Conservation (phyloP, 1,140 invertebrate species). For the Diploscapter pachys region DNA sequence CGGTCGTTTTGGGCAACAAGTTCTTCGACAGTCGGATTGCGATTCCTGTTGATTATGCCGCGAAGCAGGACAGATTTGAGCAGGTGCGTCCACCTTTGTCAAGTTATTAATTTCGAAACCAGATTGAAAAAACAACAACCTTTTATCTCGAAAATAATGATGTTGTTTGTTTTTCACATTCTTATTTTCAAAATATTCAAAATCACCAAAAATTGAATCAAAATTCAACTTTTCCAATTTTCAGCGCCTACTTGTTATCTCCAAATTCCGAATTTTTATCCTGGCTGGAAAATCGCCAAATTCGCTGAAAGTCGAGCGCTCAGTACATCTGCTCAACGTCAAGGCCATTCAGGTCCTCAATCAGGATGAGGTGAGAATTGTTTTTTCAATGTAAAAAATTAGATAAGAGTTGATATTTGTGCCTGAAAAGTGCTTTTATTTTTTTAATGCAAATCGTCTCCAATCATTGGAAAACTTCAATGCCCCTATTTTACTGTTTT, state of each 20-base stretch:
- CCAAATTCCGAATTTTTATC: slow-evolving; percentile 49
- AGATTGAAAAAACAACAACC: no score
- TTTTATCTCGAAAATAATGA: no score
- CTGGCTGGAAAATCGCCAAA: slow-evolving; percentile 42
- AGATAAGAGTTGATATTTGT: background rate
- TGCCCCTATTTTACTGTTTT: background rate
- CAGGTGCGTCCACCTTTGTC: background rate
- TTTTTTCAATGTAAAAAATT: background rate
- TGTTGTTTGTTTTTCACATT: no score
- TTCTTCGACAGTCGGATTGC: slow-evolving; percentile 52
- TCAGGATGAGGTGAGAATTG: slow-evolving; percentile 34
- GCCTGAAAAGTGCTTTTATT: no score
- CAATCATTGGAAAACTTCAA: background rate
- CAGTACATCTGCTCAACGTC: slow-evolving; percentile 50
- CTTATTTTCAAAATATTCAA: slow-evolving; percentile 26
- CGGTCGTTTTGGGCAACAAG: slow-evolving; percentile 53
- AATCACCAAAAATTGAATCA: slow-evolving; percentile 14
- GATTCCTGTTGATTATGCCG: slow-evolving; percentile 37
- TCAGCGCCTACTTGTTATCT: slow-evolving; percentile 41
- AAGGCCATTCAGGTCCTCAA: slow-evolving; percentile 40
- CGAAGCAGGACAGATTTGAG: slow-evolving; percentile 53
- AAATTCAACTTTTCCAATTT: no score
- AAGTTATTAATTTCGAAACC: no score
- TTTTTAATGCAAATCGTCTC: background rate
- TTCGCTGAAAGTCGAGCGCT: slow-evolving; percentile 51